Evolutionary conservation across 1,140 invertebrate species (phyloP).

Genomic region (Rhyzopertha dominica): DNA sequence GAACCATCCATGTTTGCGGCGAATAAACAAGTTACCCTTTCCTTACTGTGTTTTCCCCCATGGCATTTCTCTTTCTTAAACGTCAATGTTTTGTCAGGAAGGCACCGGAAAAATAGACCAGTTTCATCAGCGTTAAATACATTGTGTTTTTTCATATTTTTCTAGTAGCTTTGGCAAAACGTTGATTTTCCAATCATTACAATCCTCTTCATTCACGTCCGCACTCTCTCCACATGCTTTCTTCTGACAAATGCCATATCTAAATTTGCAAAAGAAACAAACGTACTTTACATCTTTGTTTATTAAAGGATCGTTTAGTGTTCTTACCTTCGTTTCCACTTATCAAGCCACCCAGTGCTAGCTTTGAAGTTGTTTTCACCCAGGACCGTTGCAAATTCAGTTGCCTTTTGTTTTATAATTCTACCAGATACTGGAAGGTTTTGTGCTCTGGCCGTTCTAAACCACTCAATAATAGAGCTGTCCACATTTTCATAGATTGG

Average conservation of each 20-base stretch:
- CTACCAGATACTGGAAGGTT: constrained; percentile 20
- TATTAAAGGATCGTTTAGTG: too few species aligned
- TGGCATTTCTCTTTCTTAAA: constrained; percentile 27
- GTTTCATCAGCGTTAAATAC: constrained; percentile 49
- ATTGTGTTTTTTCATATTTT: constrained; percentile 28
- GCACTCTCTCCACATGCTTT: constrained; percentile 12
- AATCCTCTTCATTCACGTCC: constrained; percentile 5
- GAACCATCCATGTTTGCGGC: constrained; percentile 42
- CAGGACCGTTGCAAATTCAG: constrained; percentile 19
- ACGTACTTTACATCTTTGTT: too few species aligned
- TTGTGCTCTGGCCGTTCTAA: constrained; percentile 17
- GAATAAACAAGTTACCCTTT: constrained; percentile 44
- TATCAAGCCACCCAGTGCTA: constrained; percentile 24
- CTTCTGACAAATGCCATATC: constrained; percentile 6
- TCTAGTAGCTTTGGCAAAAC: constrained; percentile 12
- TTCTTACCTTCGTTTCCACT: constrained; percentile 13
- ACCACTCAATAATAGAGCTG: constrained; percentile 22
- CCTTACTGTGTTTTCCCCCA: constrained; percentile 34
- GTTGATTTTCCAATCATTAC: constrained; percentile 4
- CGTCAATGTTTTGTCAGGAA: constrained; percentile 35
- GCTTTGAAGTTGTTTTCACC: constrained; percentile 17
- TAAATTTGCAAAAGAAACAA: constrained; percentile 5
- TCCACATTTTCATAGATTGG: constrained; percentile 20
- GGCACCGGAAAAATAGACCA: constrained; percentile 42
- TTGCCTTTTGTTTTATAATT: constrained; percentile 23